Evolutionary conservation across 2,113 vertebrate species (phyloP), one percentile per base, ranked within the genome.

Genomic region (Clarias batrachus): DNA sequence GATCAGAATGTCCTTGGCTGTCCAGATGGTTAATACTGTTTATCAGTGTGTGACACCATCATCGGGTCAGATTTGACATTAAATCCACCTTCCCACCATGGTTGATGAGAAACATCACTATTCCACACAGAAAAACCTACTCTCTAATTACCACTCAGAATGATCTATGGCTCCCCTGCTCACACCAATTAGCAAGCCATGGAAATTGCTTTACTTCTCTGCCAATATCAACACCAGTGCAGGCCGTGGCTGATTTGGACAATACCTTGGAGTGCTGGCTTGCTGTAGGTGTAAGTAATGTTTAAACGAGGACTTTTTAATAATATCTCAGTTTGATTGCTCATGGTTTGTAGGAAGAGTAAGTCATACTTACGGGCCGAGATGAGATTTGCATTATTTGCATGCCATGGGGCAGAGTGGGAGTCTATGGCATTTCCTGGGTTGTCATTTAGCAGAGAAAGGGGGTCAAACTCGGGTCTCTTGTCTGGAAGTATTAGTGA

Each of bases 181-280:
- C 79, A 70, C 73, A 33, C 73, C 86, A 87, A 81, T 88, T 86
- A 85, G 60, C 73, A 76, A 60, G 77, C 59, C 52, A 48, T 3
- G 23, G 23, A 86, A 63, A 83, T 62, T 59, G 73, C 85, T 87
- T 88, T 84, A 70, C 37, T 60, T 48, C 13, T 33, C 33, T 57
- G 87, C 89, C 89, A 89, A 33, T 73, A 87, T 88, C 84, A 85
- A 89, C 84, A 86, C 62, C 17, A 25, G 74, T 74, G 3, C 16
- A 77, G 83, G 48, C 70, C 37, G 30, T 4, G 12, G 60, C 54
- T 60, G 57, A 81, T 85, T 86, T 89, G 21, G 17, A 30, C 48
- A 23, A 77, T 78, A 87, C 81, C 68, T 77, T 62, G 16, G 71
- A 71, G 52, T 63, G 48, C 30, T 52, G 80, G 62, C 48, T 68